Evolutionary conservation across 2,797 vertebrate genomes (phyloP).

Genomic region (Chelidonichthys spinosus): DNA sequence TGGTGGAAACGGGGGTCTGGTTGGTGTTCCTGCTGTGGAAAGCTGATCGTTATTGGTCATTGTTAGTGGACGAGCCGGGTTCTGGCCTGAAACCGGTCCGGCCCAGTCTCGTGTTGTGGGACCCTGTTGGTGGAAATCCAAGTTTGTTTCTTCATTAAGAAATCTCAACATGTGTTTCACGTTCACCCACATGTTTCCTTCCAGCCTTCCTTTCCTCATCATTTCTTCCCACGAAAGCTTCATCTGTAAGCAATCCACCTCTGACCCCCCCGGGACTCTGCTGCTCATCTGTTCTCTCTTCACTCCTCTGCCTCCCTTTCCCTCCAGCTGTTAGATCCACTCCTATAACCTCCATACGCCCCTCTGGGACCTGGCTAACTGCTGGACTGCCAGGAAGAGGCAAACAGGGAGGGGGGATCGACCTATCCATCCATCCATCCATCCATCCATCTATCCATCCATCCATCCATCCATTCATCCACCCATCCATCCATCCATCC

Average conservation of each 20-base stretch:
- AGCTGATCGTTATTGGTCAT: conserved; percentile 15
- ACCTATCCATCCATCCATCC: too few relatives aligned
- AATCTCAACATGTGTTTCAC: background rate
- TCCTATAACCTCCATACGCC: conserved; percentile 50
- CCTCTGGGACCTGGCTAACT: conserved; percentile 55
- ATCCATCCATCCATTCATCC: background rate
- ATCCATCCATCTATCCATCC: background rate
- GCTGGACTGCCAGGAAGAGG: conserved; percentile 53
- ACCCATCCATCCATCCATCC: background rate
- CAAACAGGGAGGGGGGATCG: background rate
- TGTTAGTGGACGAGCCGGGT: background rate
- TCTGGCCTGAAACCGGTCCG: conserved; percentile 5
- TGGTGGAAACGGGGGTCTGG: conserved; percentile 14
- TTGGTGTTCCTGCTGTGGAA: conserved; percentile 1
- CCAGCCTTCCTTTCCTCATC: background rate
- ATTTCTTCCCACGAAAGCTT: conserved; percentile 1
- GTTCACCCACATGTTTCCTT: background rate
- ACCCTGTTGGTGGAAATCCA: background rate
- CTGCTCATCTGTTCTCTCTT: conserved; percentile 36
- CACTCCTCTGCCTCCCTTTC: conserved; percentile 17
- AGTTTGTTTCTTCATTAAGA: background rate
- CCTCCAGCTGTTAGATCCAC: conserved; percentile 54
- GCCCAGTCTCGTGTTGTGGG: conserved; percentile 9
- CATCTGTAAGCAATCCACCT: conserved; percentile 41
- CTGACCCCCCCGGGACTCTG: conserved; percentile 35